Evolutionary conservation across 2,113 vertebrate species (phyloP).

Genomic region (Sebastes schlegelii): DNA sequence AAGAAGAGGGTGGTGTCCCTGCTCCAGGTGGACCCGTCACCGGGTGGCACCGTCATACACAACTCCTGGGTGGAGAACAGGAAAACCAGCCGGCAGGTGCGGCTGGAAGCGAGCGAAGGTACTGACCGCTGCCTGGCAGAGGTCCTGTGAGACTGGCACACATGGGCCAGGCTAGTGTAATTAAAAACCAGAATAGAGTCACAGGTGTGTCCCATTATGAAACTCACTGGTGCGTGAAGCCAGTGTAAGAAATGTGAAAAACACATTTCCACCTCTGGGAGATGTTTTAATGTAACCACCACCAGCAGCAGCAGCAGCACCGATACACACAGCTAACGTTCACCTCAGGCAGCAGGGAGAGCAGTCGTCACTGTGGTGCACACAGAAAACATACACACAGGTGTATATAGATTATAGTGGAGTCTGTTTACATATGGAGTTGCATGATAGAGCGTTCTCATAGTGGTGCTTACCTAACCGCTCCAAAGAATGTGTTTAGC

Average conservation of each 20-base stretch:
- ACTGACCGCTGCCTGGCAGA: slow-evolving; percentile 85
- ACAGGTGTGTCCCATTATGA: slow-evolving; percentile 57
- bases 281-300: slow-evolving; percentile 49
- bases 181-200: slow-evolving; percentile 43
- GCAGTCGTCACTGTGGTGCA: background rate
- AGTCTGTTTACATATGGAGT: slow-evolving; percentile 57
- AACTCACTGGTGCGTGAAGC: slow-evolving; percentile 45
- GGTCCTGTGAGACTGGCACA: slow-evolving; percentile 78
- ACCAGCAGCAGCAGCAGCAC: slow-evolving; percentile 42
- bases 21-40: slow-evolving; percentile 84
- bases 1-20: slow-evolving; percentile 86
- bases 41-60: slow-evolving; percentile 81
- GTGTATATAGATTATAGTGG: slow-evolving; percentile 43
- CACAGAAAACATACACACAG: slow-evolving; percentile 1
- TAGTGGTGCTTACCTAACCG: slow-evolving; percentile 56
- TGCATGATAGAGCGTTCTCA: slow-evolving; percentile 28
- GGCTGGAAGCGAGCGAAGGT: slow-evolving; percentile 79
- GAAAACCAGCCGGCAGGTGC: slow-evolving; percentile 77
- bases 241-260: slow-evolving; percentile 35
- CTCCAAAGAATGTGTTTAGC: slow-evolving; percentile 58
- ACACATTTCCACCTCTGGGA: slow-evolving; percentile 65
- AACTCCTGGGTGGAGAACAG: slow-evolving; percentile 84
- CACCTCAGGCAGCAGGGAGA: slow-evolving; percentile 40
- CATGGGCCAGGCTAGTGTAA: background rate
- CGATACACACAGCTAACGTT: slow-evolving; percentile 11